Evolutionary conservation across 2,113 vertebrate species (phyloP).

Genomic region (Thalassarche chlororhynchos): DNA sequence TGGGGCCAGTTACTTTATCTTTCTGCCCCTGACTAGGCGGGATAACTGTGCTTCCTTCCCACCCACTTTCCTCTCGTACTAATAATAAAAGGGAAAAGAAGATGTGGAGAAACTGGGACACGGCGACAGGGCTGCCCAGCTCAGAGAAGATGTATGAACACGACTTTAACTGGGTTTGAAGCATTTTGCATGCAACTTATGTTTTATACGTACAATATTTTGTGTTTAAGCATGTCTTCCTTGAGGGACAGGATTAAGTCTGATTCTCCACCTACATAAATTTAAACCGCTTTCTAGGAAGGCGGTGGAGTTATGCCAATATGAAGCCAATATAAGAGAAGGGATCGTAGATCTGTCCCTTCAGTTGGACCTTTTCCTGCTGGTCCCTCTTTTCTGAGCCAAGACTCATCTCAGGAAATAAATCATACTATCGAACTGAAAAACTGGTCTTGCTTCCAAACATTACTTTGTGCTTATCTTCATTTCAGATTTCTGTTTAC

Average conservation of each 20-base stretch:
- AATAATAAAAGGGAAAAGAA: background rate
- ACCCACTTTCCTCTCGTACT: background rate
- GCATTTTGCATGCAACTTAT: background rate
- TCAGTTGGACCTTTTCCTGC: slow-evolving; percentile 43
- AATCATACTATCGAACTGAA: slow-evolving; percentile 1
- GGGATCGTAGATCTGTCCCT: background rate
- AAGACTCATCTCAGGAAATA: slow-evolving; percentile 27
- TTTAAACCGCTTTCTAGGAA: slow-evolving; percentile 62
- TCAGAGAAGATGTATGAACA: background rate
- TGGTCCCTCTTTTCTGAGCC: slow-evolving; percentile 30
- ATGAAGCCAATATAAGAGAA: slow-evolving; percentile 13
- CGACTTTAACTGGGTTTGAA: background rate
- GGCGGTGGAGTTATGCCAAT: slow-evolving; percentile 8
- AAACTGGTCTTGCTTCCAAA: slow-evolving; percentile 32
- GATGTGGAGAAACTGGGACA: slow-evolving; percentile 5
- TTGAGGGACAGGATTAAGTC: slow-evolving; percentile 53
- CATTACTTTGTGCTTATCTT: slow-evolving; percentile 44
- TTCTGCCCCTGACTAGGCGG: background rate
- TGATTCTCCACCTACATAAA: slow-evolving; percentile 17
- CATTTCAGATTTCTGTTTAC: slow-evolving; percentile 43
- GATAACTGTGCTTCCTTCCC: background rate
- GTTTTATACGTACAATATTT: slow-evolving; percentile 53
- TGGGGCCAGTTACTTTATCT: background rate
- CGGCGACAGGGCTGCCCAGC: background rate
- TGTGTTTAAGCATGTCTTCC: slow-evolving; percentile 41